Evolutionary conservation across 2,113 vertebrate species (phyloP).

Genomic region (Cyanoderma ruficeps): DNA sequence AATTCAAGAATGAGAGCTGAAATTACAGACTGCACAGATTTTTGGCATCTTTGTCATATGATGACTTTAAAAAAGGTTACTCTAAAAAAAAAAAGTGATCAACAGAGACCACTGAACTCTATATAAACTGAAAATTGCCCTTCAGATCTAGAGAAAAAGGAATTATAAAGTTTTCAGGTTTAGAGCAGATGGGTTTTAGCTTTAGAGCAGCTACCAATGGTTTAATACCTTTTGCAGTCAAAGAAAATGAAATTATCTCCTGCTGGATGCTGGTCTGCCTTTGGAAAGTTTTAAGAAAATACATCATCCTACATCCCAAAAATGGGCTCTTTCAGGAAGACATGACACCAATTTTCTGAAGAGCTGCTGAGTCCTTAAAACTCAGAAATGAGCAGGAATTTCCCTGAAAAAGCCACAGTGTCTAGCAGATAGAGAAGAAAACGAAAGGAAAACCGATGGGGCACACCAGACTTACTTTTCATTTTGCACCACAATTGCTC

Average conservation of each 20-base stretch:
- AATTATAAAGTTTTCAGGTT: not conserved
- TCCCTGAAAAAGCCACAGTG: not conserved
- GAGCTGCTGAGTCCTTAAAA: not conserved
- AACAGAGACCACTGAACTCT: not conserved
- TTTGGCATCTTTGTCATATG: not conserved
- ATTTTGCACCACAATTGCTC: slow-evolving; percentile 93
- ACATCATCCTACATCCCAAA: not conserved
- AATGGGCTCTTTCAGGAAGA: not conserved
- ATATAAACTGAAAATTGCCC: not conserved
- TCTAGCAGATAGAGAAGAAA: not conserved
- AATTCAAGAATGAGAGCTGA: not conserved
- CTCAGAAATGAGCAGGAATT: not conserved
- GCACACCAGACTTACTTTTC: slow-evolving; percentile 78
- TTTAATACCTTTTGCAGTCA: not conserved
- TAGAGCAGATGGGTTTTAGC: not conserved
- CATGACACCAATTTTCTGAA: not conserved
- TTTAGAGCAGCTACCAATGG: not conserved
- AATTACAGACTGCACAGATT: not conserved
- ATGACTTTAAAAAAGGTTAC: not conserved
- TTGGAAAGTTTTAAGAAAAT: not conserved
- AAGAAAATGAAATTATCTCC: not conserved
- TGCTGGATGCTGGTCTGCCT: not conserved
- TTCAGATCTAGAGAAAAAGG: not conserved
- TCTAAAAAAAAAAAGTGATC: not conserved
- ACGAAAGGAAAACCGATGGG: not conserved